These are phyloP conservation scores for Brachionus paranguensis DNA, from an alignment of 1,140 invertebrate species.

Conservation along the genomic window DNA sequence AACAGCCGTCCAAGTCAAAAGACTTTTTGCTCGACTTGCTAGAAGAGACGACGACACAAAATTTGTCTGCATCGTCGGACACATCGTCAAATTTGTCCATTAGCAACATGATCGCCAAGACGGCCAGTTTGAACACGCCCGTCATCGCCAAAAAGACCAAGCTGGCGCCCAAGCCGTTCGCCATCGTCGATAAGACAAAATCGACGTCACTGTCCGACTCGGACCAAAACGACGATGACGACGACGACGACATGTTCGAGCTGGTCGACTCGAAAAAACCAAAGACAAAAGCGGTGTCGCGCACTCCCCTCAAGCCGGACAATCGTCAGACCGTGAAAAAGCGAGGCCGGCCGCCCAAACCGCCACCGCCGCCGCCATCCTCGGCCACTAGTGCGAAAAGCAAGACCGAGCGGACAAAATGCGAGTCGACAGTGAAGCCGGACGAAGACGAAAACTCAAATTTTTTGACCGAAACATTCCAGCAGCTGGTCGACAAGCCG, in stretches of 20 bases:
- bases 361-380: background rate
- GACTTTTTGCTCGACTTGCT: constrained; percentile 35
- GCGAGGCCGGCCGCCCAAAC: constrained; percentile 23
- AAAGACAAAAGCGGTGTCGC: background rate
- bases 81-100: background rate
- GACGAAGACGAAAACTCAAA: background rate
- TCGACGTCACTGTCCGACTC: background rate
- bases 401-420: background rate
- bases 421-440: background rate
- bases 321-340: constrained; percentile 34
- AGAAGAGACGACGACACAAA: background rate
- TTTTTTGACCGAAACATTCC: constrained; percentile 21
- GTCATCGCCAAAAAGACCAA: background rate
- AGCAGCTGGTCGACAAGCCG: background rate
- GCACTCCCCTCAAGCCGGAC: constrained; percentile 35
- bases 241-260: background rate
- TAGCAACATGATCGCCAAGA: background rate
- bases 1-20: background rate
- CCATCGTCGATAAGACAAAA: background rate
- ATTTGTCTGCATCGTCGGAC: background rate
- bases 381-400: background rate
- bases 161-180: background rate
- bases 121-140: background rate
- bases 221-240: background rate
- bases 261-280: background rate